Conservation (phyloP, 2,797 vertebrate species). For the Sebastiscus albofasciatus region DNA sequence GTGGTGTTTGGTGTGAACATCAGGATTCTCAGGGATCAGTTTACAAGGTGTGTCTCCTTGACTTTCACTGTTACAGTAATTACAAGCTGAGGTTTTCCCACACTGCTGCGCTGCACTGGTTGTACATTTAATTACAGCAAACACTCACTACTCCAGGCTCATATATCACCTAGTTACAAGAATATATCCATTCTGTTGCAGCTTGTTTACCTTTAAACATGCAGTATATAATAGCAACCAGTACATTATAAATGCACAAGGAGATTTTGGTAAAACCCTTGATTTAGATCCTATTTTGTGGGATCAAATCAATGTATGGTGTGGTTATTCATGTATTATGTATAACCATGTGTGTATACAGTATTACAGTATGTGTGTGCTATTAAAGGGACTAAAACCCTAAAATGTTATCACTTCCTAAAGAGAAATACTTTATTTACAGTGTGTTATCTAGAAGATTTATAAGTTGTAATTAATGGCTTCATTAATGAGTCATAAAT, state of each 20-base stretch:
- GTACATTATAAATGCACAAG: not conserved
- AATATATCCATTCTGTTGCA: slow-evolving; percentile 12
- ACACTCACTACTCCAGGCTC: slow-evolving; percentile 17
- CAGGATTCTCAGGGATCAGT: slow-evolving; percentile 64
- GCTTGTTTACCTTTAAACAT: not conserved
- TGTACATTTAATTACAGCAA: slow-evolving; percentile 58
- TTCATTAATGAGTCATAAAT: not conserved
- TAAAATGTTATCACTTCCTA: not conserved
- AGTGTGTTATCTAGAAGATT: not conserved
- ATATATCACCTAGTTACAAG: slow-evolving; percentile 10
- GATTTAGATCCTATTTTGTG: not conserved
- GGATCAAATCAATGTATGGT: not conserved
- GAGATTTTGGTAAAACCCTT: not conserved
- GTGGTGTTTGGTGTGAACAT: slow-evolving; percentile 57
- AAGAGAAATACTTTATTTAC: not conserved
- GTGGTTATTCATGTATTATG: not conserved
- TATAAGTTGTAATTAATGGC: not conserved
- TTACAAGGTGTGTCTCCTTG: slow-evolving; percentile 75
- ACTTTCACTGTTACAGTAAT: slow-evolving; percentile 74
- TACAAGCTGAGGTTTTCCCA: slow-evolving; percentile 68
- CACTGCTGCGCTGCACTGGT: slow-evolving; percentile 32
- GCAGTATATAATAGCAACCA: not conserved
- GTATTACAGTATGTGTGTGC: not conserved
- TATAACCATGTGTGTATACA: not conserved
- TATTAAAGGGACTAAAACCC: not conserved